Conservation (phyloP, 2,113 vertebrate genomes). For the Sebastes fasciatus region DNA sequence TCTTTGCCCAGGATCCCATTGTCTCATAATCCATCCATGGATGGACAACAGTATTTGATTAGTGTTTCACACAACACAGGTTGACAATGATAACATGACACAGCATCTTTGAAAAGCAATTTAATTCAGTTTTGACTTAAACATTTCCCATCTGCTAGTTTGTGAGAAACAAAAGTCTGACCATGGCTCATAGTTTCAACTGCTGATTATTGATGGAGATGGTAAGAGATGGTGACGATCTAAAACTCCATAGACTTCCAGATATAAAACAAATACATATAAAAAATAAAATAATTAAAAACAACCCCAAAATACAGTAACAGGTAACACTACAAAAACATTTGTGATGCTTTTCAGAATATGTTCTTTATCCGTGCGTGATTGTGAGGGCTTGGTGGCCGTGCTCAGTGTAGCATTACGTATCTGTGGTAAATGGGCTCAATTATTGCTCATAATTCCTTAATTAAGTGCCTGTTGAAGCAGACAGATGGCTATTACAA, state of each 20-base stretch:
- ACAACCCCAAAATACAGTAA: constrained; percentile 30
- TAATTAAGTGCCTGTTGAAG: constrained; percentile 30
- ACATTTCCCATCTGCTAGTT: constrained; percentile 37
- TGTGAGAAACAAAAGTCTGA: constrained; percentile 43
- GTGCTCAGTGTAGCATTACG: constrained; percentile 25
- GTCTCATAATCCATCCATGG: neutral
- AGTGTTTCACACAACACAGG: neutral
- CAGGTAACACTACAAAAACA: constrained; percentile 9
- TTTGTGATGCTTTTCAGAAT: constrained; percentile 22
- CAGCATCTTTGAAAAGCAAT: constrained; percentile 50
- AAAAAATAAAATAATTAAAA: neutral
- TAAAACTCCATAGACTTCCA: constrained; percentile 7
- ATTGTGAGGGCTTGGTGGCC: neutral
- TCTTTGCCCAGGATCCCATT: neutral
- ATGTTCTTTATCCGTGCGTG: constrained; percentile 24
- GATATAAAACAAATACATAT: constrained; percentile 8
- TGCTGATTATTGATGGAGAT: neutral
- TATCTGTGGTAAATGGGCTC: constrained; percentile 35
- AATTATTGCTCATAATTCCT: constrained; percentile 42
- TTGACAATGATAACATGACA: constrained; percentile 19
- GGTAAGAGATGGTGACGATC: constrained; percentile 1
- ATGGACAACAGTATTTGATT: neutral
- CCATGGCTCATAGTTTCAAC: constrained; percentile 25
- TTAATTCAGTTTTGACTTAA: constrained; percentile 48
- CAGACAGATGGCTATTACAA: constrained; percentile 30